phyloP scores from a whole-genome alignment of 2,888 invertebrate genomes.

The Notodonta ziczac region DNA sequence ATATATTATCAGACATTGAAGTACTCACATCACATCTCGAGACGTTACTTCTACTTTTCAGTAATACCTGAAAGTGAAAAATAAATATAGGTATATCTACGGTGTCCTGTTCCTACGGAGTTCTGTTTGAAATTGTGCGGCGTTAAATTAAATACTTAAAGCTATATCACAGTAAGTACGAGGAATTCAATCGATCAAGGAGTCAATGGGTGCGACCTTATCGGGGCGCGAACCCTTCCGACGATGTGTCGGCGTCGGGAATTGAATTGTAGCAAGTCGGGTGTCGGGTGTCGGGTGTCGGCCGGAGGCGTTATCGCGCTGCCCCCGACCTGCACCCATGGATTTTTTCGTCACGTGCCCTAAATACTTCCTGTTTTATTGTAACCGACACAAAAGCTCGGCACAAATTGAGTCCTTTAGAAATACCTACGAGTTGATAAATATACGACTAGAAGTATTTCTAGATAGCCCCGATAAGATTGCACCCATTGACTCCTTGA shows the following conservation, averaged over 20 bases:
- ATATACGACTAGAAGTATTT: no score
- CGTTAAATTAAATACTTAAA: background rate
- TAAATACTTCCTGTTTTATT: slow-evolving; percentile 49
- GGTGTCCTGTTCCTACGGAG: no score
- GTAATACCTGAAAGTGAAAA: no score
- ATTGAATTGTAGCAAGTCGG: slow-evolving; percentile 66
- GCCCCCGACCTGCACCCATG: slow-evolving; percentile 43
- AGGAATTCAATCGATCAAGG: slow-evolving; percentile 2
- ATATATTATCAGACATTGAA: no score
- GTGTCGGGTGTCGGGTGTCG: slow-evolving; percentile 23
- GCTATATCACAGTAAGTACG: background rate
- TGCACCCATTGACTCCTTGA: no score
- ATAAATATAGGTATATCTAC: no score
- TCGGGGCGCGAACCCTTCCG: slow-evolving; percentile 36
- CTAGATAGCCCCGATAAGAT: no score
- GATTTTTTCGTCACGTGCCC: slow-evolving; percentile 49
- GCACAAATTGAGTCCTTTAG: slow-evolving; percentile 13
- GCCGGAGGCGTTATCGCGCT: slow-evolving; percentile 51
- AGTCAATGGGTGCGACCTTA: slow-evolving; percentile 28
- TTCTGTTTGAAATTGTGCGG: no score
- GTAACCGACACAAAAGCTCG: slow-evolving; percentile 44
- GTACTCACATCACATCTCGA: no score
- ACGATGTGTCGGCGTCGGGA: slow-evolving; percentile 45
- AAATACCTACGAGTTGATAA: no score
- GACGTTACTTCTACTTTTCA: no score